phyloP scores from a whole-genome alignment of 2,113 vertebrate genomes.

The Pluvianellus socialis region DNA sequence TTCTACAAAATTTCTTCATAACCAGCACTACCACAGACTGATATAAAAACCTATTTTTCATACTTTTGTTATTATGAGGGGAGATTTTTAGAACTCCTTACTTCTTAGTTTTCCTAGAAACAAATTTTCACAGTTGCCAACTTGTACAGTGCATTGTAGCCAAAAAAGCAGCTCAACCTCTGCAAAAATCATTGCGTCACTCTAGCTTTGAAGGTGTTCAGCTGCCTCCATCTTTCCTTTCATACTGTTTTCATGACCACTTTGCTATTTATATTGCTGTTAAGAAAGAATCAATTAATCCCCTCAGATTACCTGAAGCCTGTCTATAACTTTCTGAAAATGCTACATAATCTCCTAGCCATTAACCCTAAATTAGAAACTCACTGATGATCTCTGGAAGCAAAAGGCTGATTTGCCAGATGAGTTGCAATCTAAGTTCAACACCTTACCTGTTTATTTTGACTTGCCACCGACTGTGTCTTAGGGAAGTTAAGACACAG shows the following conservation, averaged over 20 bases:
- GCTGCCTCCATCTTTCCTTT: neutral
- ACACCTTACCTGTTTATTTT: neutral
- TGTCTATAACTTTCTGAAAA: neutral
- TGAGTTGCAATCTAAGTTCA: neutral
- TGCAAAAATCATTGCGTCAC: neutral
- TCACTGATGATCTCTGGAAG: neutral
- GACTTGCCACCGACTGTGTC: neutral
- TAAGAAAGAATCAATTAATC: neutral
- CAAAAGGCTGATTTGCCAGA: neutral
- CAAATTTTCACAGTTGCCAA: neutral
- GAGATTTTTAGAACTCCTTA: neutral
- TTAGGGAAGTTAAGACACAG: neutral
- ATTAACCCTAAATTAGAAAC: neutral
- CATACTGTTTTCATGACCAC: neutral
- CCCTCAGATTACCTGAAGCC: neutral
- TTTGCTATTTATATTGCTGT: neutral
- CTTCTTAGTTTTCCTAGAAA: neutral
- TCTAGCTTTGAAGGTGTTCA: neutral
- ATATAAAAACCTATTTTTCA: neutral
- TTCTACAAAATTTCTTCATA: neutral
- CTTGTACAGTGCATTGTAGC: neutral
- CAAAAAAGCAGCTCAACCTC: neutral
- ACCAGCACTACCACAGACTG: neutral
- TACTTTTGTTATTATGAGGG: neutral
- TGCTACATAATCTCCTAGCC: neutral